Percentiles rank a stretch among this genome's conserved stretches.
Evolutionary conservation across 2,797 vertebrate genomes (phyloP).

Genomic region (Lacerta viridis): DNA sequence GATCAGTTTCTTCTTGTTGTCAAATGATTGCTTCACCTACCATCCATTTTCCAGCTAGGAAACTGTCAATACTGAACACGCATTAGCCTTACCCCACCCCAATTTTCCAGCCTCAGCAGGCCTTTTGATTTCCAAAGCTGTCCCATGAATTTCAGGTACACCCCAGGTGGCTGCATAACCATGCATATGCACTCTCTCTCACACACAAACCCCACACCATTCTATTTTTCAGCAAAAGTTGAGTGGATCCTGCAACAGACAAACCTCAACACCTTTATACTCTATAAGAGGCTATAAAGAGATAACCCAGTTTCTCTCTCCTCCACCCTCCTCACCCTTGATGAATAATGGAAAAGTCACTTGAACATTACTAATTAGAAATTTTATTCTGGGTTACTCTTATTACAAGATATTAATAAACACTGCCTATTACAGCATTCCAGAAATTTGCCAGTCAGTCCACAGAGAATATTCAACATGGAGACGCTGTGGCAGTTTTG

Average conservation of each 20-base stretch:
- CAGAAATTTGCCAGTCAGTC: conserved; percentile 24
- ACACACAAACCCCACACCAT: no score
- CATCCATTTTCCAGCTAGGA: not conserved
- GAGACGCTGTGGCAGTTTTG: conserved; percentile 11
- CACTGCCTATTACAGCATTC: conserved; percentile 30
- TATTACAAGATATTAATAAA: conserved; percentile 68
- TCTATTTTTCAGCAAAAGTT: conserved; percentile 31
- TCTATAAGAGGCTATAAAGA: conserved; percentile 59
- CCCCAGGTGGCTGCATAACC: conserved; percentile 27
- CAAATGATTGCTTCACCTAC: not conserved
- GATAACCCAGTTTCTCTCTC: conserved; percentile 54
- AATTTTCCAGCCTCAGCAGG: not conserved
- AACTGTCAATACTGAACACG: not conserved
- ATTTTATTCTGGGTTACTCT: conserved; percentile 65
- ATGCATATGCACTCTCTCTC: not conserved
- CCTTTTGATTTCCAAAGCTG: conserved; percentile 9
- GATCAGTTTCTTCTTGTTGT: no score
- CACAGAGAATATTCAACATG: conserved; percentile 32
- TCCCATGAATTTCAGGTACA: accelerated
- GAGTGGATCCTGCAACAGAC: conserved; percentile 58
- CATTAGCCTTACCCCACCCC: not conserved
- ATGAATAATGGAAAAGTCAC: conserved; percentile 68
- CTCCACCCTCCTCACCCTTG: not conserved
- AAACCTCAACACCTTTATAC: conserved; percentile 55
- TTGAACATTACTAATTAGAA: conserved; percentile 50